Conservation (phyloP, 2,113 vertebrate genomes). For the Nansenia antarctica region DNA sequence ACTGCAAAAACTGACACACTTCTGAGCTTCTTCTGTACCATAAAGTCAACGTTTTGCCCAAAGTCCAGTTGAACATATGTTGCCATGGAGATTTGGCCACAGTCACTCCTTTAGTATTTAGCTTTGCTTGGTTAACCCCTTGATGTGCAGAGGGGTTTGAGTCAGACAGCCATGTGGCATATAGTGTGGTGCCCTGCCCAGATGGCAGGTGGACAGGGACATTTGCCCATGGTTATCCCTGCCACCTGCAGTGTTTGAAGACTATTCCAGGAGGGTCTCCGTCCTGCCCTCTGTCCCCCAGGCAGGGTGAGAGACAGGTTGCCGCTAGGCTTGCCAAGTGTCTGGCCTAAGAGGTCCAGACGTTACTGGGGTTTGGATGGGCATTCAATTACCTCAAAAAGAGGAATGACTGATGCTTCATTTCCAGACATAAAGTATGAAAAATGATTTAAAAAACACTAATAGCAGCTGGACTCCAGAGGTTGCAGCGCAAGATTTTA, state of each 20-base stretch:
- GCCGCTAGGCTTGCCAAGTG: slow-evolving; percentile 38
- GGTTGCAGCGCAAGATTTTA: background rate
- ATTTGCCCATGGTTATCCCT: slow-evolving; percentile 38
- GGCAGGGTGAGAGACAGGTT: slow-evolving; percentile 38
- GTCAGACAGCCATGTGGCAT: background rate
- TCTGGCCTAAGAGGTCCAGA: slow-evolving; percentile 14
- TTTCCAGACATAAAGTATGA: background rate
- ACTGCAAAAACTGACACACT: background rate
- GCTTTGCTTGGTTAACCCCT: background rate
- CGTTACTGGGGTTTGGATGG: slow-evolving; percentile 8
- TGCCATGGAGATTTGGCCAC: background rate
- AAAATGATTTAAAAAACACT: background rate
- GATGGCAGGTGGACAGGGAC: slow-evolving; percentile 26
- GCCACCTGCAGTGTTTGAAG: slow-evolving; percentile 36
- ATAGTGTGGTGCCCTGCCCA: background rate
- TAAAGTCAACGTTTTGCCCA: too few species aligned
- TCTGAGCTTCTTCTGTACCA: too few species aligned
- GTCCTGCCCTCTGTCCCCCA: slow-evolving; percentile 26
- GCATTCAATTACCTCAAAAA: background rate
- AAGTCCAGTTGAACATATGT: too few species aligned
- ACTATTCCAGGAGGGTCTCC: slow-evolving; percentile 29
- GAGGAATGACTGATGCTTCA: background rate
- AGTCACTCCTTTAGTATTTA: background rate
- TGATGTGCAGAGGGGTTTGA: background rate
- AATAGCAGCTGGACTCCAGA: slow-evolving; percentile 29